Evolutionary conservation across 2,797 vertebrate species (phyloP).

Genomic region (Aplochiton taeniatus): DNA sequence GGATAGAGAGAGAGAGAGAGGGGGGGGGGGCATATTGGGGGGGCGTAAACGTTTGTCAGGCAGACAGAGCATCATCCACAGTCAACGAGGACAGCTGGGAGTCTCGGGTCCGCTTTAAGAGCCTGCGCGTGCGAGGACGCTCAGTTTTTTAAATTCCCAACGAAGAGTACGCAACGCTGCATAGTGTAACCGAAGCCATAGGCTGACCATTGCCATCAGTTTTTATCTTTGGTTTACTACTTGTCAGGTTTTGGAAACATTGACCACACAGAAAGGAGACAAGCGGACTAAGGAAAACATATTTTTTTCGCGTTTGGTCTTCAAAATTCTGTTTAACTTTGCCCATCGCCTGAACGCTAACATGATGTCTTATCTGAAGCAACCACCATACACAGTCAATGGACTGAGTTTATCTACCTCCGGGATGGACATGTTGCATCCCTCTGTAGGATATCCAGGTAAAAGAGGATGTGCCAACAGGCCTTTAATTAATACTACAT

Average conservation of each 20-base stretch:
- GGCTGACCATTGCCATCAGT: no score
- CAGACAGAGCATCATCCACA: constrained; percentile 73
- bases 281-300: constrained; percentile 30
- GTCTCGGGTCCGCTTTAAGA: constrained; percentile 78
- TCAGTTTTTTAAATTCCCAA: constrained; percentile 55
- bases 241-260: constrained; percentile 26
- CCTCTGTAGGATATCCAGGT: constrained; percentile 94
- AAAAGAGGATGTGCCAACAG: constrained; percentile 47
- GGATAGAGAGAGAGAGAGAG: not conserved
- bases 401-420: constrained; percentile 93
- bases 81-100: constrained; percentile 76
- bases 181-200: not conserved
- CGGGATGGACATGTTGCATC: constrained; percentile 93
- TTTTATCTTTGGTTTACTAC: not conserved
- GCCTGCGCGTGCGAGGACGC: constrained; percentile 59
- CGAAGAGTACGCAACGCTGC: constrained; percentile 32
- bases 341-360: constrained; percentile 73
- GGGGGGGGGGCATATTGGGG: constrained; percentile 23
- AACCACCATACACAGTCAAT: constrained; percentile 94
- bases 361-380: constrained; percentile 99
- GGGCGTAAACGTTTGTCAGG: constrained; percentile 78
- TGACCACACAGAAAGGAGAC: constrained; percentile 25
- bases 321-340: constrained; percentile 49
- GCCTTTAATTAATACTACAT: not conserved
- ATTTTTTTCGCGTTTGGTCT: constrained; percentile 20